phyloP scores from a whole-genome alignment of 64 coral and sea anemone genomes.

The Montipora cactus region DNA sequence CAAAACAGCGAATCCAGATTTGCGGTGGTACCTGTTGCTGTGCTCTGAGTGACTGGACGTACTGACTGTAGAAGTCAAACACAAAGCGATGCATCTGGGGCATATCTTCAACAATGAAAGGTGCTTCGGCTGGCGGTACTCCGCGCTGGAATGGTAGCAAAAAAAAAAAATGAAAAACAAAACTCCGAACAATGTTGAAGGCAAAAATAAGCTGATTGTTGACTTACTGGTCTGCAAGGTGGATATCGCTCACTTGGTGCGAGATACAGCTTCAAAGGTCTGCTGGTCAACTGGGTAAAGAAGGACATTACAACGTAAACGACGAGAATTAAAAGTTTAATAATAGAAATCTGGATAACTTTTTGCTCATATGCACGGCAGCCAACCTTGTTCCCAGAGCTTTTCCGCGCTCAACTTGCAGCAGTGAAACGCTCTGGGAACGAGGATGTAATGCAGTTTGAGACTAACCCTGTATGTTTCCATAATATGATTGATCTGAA shows the following conservation, averaged over 20 bases:
- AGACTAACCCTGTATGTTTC: no score
- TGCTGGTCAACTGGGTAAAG: constrained; percentile 72
- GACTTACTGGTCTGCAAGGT: constrained; percentile 77
- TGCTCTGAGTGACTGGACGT: constrained; percentile 73
- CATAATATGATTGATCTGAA: no score
- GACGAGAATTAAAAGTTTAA: no score
- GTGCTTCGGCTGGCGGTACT: constrained; percentile 54
- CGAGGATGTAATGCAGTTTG: no score
- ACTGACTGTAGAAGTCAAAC: constrained; percentile 79
- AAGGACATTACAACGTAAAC: background rate
- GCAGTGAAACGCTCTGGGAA: no score
- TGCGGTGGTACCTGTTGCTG: constrained; percentile 45
- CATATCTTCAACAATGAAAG: constrained; percentile 86
- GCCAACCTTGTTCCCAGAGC: no score
- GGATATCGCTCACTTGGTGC: constrained; percentile 93
- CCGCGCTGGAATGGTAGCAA: constrained; percentile 56
- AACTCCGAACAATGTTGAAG: background rate
- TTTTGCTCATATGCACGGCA: no score
- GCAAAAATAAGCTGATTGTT: background rate
- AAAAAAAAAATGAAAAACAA: background rate
- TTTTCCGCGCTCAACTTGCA: no score
- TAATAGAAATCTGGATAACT: no score
- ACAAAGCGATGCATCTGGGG: constrained; percentile 95
- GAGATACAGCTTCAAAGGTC: constrained; percentile 84
- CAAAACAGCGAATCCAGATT: no score